Evolutionary conservation across 2,113 vertebrate genomes (phyloP), one percentile per base, ranked within the genome.

Genomic region (Apus apus): DNA sequence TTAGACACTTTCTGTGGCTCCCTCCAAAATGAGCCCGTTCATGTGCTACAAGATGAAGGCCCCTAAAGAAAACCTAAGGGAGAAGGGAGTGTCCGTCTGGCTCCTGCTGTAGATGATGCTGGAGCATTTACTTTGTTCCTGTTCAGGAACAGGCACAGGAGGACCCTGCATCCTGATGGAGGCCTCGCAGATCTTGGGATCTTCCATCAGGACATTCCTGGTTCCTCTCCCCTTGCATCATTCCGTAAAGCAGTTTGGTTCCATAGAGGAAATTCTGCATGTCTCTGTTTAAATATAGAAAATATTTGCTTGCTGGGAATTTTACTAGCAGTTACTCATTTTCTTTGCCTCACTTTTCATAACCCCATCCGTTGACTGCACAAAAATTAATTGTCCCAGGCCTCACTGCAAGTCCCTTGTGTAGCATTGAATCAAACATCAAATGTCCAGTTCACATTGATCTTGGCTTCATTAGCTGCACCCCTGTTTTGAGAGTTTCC

Each of bases 371-470:
- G 8, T 58, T 58, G 84, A 73, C 58, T 87, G 70, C 78, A 26
- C 40, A 32, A 87, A 74, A 80, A 87, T 93, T 91, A 93, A 91
- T 75, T 85, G 94, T 80, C 74, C 70, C 79, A 66, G 79, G 19
- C 53, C 84, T 88, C 0, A 4, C 66, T 58, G 48, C 61, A 30
- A 60, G 60, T 73, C 91, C 80, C 91, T 54, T 21, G 80, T 65
- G 87, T 58, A 19, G 85, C 80, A 14, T 7, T 50, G 66, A 85
- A 73, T 64, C 50, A 36, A 72, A 57, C 82, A 89, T 92, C 93
- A 87, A 36, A 91, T 58, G 60, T 91, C 92, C 71, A 62, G 60
- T 45, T 45, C 50, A 7, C 80, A 34, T 13, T 85, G 94, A 93
- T 81, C 80, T 64, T 18, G 30, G 70, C 80, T 93, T 88, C 56